Conservation (phyloP, 1,140 invertebrate genomes). For the Lineus longissimus region DNA sequence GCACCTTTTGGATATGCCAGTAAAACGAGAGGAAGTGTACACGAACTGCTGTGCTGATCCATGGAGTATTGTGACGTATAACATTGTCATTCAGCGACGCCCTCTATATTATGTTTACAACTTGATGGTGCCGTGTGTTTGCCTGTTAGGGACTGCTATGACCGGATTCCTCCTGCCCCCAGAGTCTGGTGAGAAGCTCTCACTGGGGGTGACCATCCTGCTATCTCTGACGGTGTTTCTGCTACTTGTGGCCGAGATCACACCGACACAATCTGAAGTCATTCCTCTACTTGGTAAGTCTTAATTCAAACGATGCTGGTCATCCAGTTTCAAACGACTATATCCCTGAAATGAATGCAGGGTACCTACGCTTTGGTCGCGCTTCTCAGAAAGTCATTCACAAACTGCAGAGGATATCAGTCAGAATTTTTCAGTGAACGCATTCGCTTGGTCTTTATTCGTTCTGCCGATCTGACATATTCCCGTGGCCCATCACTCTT, state of each 20-base stretch:
- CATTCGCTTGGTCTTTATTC: too few species aligned
- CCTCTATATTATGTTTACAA: slow-evolving; percentile 76
- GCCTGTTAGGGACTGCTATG: slow-evolving; percentile 57
- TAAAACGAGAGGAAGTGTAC: slow-evolving; percentile 65
- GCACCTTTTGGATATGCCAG: slow-evolving; percentile 66
- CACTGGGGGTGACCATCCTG: slow-evolving; percentile 69
- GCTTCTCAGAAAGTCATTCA: too few species aligned
- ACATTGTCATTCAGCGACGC: slow-evolving; percentile 80
- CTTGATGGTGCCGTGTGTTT: slow-evolving; percentile 58
- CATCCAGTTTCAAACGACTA: too few species aligned
- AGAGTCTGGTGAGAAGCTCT: slow-evolving; percentile 60
- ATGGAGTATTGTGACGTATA: slow-evolving; percentile 57
- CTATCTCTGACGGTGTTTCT: slow-evolving; percentile 55
- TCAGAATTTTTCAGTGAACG: too few species aligned
- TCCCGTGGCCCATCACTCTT: too few species aligned
- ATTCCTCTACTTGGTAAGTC: slow-evolving; percentile 57
- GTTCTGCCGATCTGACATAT: too few species aligned
- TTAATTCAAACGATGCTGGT: not conserved
- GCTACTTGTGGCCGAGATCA: slow-evolving; percentile 81
- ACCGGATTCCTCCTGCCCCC: slow-evolving; percentile 60
- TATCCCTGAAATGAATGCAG: too few species aligned
- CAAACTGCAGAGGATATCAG: too few species aligned
- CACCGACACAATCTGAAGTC: slow-evolving; percentile 91
- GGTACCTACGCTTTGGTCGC: too few species aligned
- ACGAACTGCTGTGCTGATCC: slow-evolving; percentile 57